Evolutionary conservation across 2,888 invertebrate genomes (phyloP), one percentile per base, ranked within the genome.

Genomic region (Baccha elongata): DNA sequence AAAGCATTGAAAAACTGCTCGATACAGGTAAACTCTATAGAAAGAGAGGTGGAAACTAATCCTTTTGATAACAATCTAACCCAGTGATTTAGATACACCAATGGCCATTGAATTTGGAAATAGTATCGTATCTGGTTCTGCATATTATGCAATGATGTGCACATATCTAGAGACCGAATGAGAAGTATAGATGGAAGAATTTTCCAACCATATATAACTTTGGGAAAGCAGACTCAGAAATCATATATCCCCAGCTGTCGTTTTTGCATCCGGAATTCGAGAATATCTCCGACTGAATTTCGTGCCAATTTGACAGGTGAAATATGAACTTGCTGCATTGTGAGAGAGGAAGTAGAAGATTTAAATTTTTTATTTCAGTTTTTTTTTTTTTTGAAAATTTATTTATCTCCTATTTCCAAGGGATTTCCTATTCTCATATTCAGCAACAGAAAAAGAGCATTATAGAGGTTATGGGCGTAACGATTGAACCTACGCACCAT

Each of bases 51-150:
- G 32, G 52, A 72, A 76, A 55, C 78, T 83, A 83, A 83, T 83
- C 78, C 83, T 68, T 83, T 76, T 62, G 83, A 83, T 83, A 83
- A 76, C 64, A 83, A 83, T 78, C 83, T 83, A 78, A 73, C 83
- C 83, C 35, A 78, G 55, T 83, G 78, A 83, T 76, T 72, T 72
- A 67, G 83, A 68, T 78, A 53, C 68, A 72, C 46, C 37, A 62
- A 67, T 53, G 67, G 55, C 53, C 53, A 68, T 62, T 69, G 64
- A 80, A 80, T 74, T 19, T 19, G 48, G 55, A 35, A 72, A 68
- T 72, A 68, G 67, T 71, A 75, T 52, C 44, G 40, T 40, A 15
- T 40, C 58, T 23, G 11, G 19, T 58, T 10, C 26, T 29, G 60
- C 17, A 67, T 71, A 75, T 81, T 72, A 81, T 81, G 81, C 81